phyloP scores from a whole-genome alignment of 1,140 invertebrate genomes.

The Rhynchophorus ferrugineus region DNA sequence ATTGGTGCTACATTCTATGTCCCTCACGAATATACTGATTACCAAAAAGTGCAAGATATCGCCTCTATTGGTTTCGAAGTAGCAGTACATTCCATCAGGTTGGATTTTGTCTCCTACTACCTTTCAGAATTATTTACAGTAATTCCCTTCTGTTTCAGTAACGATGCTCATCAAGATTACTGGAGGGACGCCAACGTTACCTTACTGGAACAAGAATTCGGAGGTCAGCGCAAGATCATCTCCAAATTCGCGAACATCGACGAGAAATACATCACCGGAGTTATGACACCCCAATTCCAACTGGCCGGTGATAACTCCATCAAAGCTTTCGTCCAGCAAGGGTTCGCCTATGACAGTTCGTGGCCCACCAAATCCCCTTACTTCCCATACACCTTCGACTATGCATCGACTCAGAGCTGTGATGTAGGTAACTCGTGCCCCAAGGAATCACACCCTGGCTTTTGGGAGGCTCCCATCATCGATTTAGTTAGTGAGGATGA shows the following conservation, averaged over 20 bases:
- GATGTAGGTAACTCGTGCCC: conserved; percentile 52
- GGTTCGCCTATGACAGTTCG: conserved; percentile 55
- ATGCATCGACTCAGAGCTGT: conserved; percentile 53
- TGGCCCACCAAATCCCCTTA: conserved; percentile 51
- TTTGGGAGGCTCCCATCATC: conserved; percentile 59
- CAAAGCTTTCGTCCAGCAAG: conserved; percentile 44
- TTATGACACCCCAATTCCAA: conserved; percentile 30
- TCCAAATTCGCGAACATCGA: conserved; percentile 32
- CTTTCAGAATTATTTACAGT: conserved; percentile 6
- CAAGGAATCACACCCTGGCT: conserved; percentile 49
- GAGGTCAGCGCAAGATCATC: conserved; percentile 29
- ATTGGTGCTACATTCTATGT: conserved; percentile 59
- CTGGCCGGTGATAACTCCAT: conserved; percentile 43
- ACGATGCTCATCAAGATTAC: conserved; percentile 51
- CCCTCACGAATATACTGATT: conserved; percentile 64
- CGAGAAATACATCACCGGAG: conserved; percentile 24
- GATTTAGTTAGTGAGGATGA: conserved; percentile 47
- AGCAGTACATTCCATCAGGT: conserved; percentile 54
- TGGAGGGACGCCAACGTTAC: conserved; percentile 25
- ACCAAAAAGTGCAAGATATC: conserved; percentile 53
- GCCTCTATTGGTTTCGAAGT: conserved; percentile 62
- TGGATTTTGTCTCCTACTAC: conserved; percentile 31
- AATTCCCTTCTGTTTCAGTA: conserved; percentile 40
- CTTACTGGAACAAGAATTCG: conserved; percentile 27
- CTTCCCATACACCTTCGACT: conserved; percentile 62